A percentile compares a stretch with the other conserved stretches of the same genome.
phyloP scores from a whole-genome alignment of 1,140 invertebrate genomes.

The Harlomillsia oculata region DNA sequence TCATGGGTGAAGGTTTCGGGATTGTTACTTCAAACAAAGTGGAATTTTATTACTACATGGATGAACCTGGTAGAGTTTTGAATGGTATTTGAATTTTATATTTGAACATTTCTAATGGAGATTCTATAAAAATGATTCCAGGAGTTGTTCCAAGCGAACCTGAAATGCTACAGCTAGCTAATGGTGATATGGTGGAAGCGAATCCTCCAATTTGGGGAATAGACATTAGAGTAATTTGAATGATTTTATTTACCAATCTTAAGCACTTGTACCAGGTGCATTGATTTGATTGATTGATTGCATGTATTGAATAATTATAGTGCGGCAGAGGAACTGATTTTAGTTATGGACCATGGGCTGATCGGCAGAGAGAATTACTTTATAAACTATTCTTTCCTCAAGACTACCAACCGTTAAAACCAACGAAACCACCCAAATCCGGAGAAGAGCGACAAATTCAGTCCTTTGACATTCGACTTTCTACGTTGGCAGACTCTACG shows the following conservation, averaged over 20 bases:
- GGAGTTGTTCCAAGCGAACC: conserved; percentile 79
- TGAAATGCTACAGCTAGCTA: conserved; percentile 77
- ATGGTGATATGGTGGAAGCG: conserved; percentile 83
- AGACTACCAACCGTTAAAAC: conserved; percentile 57
- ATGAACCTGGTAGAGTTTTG: conserved; percentile 66
- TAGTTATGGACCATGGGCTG: conserved; percentile 96
- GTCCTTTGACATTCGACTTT: conserved; percentile 83
- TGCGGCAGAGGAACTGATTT: conserved; percentile 95
- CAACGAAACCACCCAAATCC: conserved; percentile 62
- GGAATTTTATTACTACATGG: conserved; percentile 92
- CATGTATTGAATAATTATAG: conserved; percentile 31
- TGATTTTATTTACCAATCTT: too few relatives aligned
- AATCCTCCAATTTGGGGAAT: conserved; percentile 89
- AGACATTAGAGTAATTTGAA: conserved; percentile 62
- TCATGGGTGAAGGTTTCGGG: conserved; percentile 97
- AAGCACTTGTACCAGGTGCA: neutral
- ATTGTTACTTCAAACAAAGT: conserved; percentile 90
- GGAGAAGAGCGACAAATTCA: conserved; percentile 80
- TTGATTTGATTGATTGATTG: conserved; percentile 6
- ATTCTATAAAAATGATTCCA: too few relatives aligned
- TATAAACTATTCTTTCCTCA: conserved; percentile 95
- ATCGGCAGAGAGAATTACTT: conserved; percentile 86
- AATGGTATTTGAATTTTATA: conserved; percentile 7
- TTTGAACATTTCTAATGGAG: conserved; percentile 9
- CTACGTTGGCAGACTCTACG: conserved; percentile 80